phyloP scores from a whole-genome alignment of 1,140 invertebrate species.

The Drosophila kanapiae region DNA sequence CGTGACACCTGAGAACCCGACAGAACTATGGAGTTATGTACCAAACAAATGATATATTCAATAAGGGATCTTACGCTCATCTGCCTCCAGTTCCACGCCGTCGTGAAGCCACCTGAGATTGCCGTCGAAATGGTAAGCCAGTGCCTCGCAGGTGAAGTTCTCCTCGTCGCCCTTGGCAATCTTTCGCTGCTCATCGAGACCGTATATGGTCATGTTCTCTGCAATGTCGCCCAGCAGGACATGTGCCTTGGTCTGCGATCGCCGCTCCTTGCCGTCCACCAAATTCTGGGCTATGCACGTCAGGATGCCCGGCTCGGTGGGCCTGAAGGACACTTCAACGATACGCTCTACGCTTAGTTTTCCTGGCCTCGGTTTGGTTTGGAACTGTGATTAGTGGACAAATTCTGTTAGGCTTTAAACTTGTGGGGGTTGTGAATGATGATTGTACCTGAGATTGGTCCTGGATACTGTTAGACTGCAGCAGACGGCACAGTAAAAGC shows the following conservation, averaged over 20 bases:
- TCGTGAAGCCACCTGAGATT: slow-evolving; percentile 85
- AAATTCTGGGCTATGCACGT: slow-evolving; percentile 77
- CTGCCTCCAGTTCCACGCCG: slow-evolving; percentile 43
- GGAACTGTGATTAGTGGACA: slow-evolving; percentile 33
- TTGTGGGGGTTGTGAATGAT: neutral
- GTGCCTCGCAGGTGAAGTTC: slow-evolving; percentile 86
- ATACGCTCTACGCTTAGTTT: slow-evolving; percentile 54
- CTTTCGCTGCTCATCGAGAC: slow-evolving; percentile 59
- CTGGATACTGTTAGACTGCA: slow-evolving; percentile 11
- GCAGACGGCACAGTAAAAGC: slow-evolving; percentile 18
- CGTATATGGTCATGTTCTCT: slow-evolving; percentile 68
- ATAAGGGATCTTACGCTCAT: slow-evolving; percentile 12
- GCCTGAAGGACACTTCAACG: slow-evolving; percentile 67
- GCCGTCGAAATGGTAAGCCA: slow-evolving; percentile 86
- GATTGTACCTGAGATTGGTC: slow-evolving; percentile 20
- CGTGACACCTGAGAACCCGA: slow-evolving; percentile 33
- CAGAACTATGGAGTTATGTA: neutral
- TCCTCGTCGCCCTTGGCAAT: slow-evolving; percentile 86
- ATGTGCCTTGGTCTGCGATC: slow-evolving; percentile 39
- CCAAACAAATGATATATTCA: neutral
- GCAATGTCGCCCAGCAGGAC: slow-evolving; percentile 69
- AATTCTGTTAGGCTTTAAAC: neutral
- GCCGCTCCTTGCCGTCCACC: slow-evolving; percentile 28
- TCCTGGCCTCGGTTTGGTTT: slow-evolving; percentile 49
- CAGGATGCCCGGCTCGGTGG: slow-evolving; percentile 77